These are phyloP conservation scores for Peromyscus aztecus DNA, from an alignment of 2,797 vertebrate genomes.

Conservation along the genomic window DNA sequence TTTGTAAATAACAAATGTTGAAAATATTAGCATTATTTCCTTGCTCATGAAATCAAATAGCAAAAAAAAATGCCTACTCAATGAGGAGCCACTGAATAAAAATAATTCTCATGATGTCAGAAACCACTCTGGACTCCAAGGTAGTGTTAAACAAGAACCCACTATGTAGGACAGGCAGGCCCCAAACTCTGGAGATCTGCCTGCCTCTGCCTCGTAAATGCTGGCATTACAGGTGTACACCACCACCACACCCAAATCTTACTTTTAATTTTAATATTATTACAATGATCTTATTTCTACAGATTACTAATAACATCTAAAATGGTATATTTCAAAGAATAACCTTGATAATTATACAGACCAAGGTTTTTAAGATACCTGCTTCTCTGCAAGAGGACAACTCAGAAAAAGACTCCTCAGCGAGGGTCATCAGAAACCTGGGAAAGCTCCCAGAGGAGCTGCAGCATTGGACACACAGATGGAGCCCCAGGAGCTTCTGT, in stretches of 20 bases:
- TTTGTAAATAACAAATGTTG: constrained; percentile 54
- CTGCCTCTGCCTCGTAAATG: not conserved
- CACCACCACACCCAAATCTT: not conserved
- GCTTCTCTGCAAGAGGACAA: not conserved
- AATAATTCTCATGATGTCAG: not conserved
- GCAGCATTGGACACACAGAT: no score
- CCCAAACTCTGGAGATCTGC: not conserved
- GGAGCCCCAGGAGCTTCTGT: not conserved
- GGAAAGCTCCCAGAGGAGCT: no score
- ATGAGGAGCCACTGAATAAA: not conserved
- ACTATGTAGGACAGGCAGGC: not conserved
- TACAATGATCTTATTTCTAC: not conserved
- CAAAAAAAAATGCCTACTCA: not conserved
- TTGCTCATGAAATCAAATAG: constrained; percentile 1
- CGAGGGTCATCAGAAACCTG: not conserved
- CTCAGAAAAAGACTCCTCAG: not conserved
- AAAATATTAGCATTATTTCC: constrained; percentile 46
- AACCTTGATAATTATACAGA: not conserved
- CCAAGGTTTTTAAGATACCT: not conserved
- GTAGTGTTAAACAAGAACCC: not conserved
- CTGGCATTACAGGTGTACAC: no score
- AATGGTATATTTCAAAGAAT: constrained; percentile 22
- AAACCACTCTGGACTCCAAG: not conserved
- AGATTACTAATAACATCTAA: not conserved
- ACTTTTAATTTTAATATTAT: constrained; percentile 14